Base-by-base conservation (phyloP, 2,797 vertebrate species). In the Simalia tracyae region DNA sequence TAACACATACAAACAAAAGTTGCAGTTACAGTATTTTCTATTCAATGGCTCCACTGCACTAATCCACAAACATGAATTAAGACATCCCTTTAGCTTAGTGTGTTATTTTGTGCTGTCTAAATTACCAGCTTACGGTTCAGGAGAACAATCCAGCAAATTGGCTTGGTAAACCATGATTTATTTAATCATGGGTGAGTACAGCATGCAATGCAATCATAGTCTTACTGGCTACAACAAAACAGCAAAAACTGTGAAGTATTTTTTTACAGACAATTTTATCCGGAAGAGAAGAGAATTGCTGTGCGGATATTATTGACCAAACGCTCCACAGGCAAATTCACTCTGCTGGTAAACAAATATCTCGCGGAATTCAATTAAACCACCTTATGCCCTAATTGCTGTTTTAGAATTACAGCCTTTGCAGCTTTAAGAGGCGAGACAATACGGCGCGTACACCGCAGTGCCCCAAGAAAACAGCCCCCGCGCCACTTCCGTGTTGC, bases 401-500 rank as follows among this genome's bases (percentile, higher is more conserved):
- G 14, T 50, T 89, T 36, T 36, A n/a, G 57, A 9, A 57, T 31
- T 36, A 0, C 12, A 15, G 54, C 46, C 46, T 59, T 24, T 36
- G 31, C 3, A 64, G 72, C 31, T 84, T 36, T 84, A 28, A 31
- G 42, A 56, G 86, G 19, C 22, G n/a, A 66, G 14, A 0, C 57
- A 17, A 36, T 1, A 3, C 22, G 0, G 22, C 6, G 46, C 6
- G 26, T 1, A 8, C 42, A n/a, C 76, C 17, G 87, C 91, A 86
- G 88, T 26, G 88, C 63, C 61, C 50, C 72, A 57, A 46, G 24
- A 24, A 46, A 68, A 86, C 10, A 14, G 6, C 2, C 54, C 64
- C 56, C 60, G 26, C 26, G 17, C 60, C 46, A 89, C 91, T 92
- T 92, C 91, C 91, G 91, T 14, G 63, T 50, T 24, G 87, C 66